A percentile compares a stretch with the other conserved stretches of the same genome.
Evolutionary conservation across 2,888 invertebrate genomes (phyloP).

Genomic region (Metacarcinus magister): DNA sequence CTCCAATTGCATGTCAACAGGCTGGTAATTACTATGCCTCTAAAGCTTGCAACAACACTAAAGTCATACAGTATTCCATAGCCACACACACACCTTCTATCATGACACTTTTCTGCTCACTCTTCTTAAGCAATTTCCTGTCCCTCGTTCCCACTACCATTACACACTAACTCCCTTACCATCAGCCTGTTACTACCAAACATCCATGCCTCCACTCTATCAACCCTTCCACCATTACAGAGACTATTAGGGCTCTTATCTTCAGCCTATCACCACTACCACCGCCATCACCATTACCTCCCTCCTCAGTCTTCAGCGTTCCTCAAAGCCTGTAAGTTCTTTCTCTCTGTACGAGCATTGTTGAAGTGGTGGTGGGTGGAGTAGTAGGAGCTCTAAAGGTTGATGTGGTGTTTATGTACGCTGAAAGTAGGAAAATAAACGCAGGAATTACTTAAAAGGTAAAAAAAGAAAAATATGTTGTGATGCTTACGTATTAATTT

Average conservation of each 20-base stretch:
- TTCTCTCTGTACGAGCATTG: neutral
- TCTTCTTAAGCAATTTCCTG: neutral
- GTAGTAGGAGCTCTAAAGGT: neutral
- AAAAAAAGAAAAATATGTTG: neutral
- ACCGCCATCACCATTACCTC: neutral
- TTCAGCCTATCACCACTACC: neutral
- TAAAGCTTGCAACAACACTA: neutral
- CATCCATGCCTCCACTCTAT: neutral
- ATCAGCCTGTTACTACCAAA: neutral
- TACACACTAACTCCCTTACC: neutral
- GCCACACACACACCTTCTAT: neutral
- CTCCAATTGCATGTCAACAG: neutral
- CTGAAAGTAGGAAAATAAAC: neutral
- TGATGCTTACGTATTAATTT: neutral
- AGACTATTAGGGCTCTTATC: conserved; percentile 26
- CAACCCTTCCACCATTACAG: neutral
- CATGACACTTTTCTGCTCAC: neutral
- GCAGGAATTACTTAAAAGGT: neutral
- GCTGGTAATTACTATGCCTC: neutral
- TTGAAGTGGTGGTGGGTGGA: neutral
- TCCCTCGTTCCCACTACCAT: neutral
- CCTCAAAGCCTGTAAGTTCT: neutral
- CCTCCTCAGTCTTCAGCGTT: neutral
- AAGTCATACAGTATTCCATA: neutral
- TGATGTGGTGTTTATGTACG: neutral